Conservation (phyloP, 2,797 vertebrate genomes). For the Mus minutoides region DNA sequence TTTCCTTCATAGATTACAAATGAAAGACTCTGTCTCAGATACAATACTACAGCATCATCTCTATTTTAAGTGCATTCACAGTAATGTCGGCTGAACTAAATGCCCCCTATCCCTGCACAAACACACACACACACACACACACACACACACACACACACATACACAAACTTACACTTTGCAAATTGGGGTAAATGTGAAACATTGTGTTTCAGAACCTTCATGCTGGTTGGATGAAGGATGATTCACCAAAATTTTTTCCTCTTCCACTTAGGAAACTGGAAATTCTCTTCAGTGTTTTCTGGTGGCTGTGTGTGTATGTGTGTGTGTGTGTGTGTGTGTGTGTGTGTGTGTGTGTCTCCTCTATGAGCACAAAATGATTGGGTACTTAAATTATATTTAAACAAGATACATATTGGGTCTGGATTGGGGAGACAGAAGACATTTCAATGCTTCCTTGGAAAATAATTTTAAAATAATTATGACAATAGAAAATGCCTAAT, state of each 20-base stretch:
- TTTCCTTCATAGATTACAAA: slow-evolving; percentile 79
- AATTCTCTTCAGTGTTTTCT: slow-evolving; percentile 60
- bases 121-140: too few species aligned
- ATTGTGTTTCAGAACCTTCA: slow-evolving; percentile 37
- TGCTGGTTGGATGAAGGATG: slow-evolving; percentile 74
- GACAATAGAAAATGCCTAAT: slow-evolving; percentile 17
- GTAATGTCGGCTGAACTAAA: slow-evolving; percentile 41
- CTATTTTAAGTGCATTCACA: slow-evolving; percentile 79
- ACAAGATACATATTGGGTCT: slow-evolving; percentile 43
- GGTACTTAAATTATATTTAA: slow-evolving; percentile 84
- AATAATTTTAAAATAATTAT: slow-evolving; percentile 54
- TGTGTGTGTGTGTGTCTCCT: too few species aligned
- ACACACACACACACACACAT: too few species aligned
- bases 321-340: too few species aligned
- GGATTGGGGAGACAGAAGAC: neutral
- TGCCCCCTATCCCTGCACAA: neutral
- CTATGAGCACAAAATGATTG: slow-evolving; percentile 67
- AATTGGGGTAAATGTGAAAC: slow-evolving; percentile 15
- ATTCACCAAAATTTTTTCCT: slow-evolving; percentile 51
- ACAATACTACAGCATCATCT: slow-evolving; percentile 76
- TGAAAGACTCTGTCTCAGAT: slow-evolving; percentile 76
- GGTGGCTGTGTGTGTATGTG: neutral
- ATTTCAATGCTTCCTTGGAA: slow-evolving; percentile 27
- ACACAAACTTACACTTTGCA: neutral
- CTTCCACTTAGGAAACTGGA: slow-evolving; percentile 72